Base-by-base conservation (phyloP, 1,140 invertebrate species). In the Vanessa tameamea region DNA sequence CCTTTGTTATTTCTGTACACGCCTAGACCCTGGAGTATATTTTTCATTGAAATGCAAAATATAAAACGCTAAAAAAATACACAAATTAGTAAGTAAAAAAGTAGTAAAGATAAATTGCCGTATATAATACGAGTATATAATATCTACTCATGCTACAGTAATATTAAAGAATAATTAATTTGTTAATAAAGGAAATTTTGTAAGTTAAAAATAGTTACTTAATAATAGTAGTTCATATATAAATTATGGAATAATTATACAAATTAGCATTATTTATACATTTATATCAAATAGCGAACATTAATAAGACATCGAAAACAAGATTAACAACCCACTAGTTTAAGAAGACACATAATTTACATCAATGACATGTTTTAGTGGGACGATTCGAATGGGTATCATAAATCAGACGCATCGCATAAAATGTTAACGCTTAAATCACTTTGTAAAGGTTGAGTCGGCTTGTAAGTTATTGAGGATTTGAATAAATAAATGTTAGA, bases 361-460 rank as follows among this genome's bases (percentile, higher is more conserved):
- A 20, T 53, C 75, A 77, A 64, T 66, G 72, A 73, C 76, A 78
- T 69, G 71, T 80, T 79, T 79, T 79, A 79, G 78, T 79, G 68
- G 73, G 65, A 74, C 74, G 70, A 57, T 70, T 74, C 68, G 66
- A 53, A 63, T 51, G 70, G 71, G 69, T 55, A 69, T 64, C 72
- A 80, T 88, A 87, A 87, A 88, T 88, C 82, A 73, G 57, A 15
- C 51, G 61, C 64, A 70, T 75, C 73, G 64, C 79, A 84, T 84
- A 86, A 86, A 85, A 67, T 63, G 69, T 77, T 75, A 66, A 70
- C 68, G 77, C 75, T 67, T 81, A 81, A 88, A 86, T 88, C 83
- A 87, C 83, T 86, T 84, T 78, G 77, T 50, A 67, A 47, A 69
- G 51, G 31, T 55, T 57, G 55, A 57, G 9, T 57, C 55, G 64